Evolutionary conservation across 2,888 invertebrate species (phyloP).

Genomic region (Malthinus flaveolus): DNA sequence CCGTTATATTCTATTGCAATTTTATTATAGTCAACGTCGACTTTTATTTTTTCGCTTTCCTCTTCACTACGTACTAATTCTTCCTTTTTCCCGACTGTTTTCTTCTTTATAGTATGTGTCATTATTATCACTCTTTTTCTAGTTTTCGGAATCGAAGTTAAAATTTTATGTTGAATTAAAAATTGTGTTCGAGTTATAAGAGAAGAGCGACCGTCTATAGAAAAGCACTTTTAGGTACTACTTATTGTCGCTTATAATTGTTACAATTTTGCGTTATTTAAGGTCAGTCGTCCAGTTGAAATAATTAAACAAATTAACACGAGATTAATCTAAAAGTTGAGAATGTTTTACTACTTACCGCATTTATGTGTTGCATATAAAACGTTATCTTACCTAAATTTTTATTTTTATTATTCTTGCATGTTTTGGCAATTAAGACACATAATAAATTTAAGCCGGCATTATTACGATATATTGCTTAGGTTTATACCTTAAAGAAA

Average conservation of each 20-base stretch:
- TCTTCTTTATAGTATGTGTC: too few relatives aligned
- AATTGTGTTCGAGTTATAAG: too few relatives aligned
- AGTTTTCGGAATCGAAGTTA: too few relatives aligned
- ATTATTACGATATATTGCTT: not conserved
- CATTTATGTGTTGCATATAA: not conserved
- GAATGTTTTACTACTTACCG: slow-evolving; percentile 9
- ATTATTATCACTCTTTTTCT: too few relatives aligned
- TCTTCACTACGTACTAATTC: too few relatives aligned
- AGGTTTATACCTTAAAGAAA: not conserved
- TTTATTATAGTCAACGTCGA: too few relatives aligned
- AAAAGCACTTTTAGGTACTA: not conserved
- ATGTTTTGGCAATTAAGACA: slow-evolving; percentile 4
- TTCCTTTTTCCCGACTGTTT: too few relatives aligned
- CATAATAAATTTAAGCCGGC: not conserved
- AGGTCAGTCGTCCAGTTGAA: slow-evolving; percentile 19
- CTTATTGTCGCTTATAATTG: slow-evolving; percentile 18
- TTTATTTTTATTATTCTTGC: slow-evolving; percentile 10
- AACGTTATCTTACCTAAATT: slow-evolving; percentile 7
- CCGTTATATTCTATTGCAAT: too few relatives aligned
- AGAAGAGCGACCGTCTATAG: not conserved
- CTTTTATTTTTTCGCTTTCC: too few relatives aligned
- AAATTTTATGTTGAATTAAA: too few relatives aligned
- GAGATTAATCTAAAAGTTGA: slow-evolving; percentile 6
- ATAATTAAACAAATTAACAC: slow-evolving; percentile 28
- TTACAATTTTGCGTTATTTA: slow-evolving; percentile 25